Evolutionary conservation across 2,113 vertebrate species (phyloP), one percentile per base, ranked within the genome.

Genomic region (Gobio gobio): DNA sequence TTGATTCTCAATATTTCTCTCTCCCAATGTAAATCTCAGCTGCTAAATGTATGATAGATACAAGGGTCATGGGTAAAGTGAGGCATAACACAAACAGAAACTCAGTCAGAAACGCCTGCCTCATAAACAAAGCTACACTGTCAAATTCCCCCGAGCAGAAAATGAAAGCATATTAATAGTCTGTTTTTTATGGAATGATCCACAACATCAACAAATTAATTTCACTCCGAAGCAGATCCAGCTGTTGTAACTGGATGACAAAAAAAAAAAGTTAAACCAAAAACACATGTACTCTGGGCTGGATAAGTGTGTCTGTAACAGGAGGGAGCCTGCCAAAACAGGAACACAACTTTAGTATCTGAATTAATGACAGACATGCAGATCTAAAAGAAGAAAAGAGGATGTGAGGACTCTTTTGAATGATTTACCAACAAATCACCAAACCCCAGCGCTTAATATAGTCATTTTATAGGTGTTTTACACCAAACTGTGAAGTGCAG

Each of bases 221-320:
- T 73, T 72, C 49, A 49, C 14, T 85, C 70, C 68, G 70, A 84
- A 76, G 83, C 68, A 51, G 59, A 43, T 74, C 83, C 77, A 87
- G 78, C 83, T 85, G 83, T 85, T 73, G 26, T 82, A 81, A 85
- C 83, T 66, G 61, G 56, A 80, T 47, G 49, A 79, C 54, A 36
- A 40, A 47, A 45, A 74, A 74, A 6, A 81, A 81, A 49, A 20
- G 61, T 49, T 66, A 81, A 81, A 51, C 59, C 22, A 74, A 87
- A 29, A 87, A 85, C 83, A 78, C 78, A 87, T 85, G 86, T 85
- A 87, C 26, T 33, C 59, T 59, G 77, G 82, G 54, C 68, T 66
- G 77, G 51, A 72, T 83, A 59, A 61, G 56, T 61, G 54, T 78
- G 75, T 78, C 75, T 56, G 47, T 76, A 63, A 63, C 24, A 82